A percentile compares a stretch with the other conserved stretches of the same genome.
phyloP scores from a whole-genome alignment of 2,113 vertebrate genomes.

The Hirundichthys speculiger region DNA sequence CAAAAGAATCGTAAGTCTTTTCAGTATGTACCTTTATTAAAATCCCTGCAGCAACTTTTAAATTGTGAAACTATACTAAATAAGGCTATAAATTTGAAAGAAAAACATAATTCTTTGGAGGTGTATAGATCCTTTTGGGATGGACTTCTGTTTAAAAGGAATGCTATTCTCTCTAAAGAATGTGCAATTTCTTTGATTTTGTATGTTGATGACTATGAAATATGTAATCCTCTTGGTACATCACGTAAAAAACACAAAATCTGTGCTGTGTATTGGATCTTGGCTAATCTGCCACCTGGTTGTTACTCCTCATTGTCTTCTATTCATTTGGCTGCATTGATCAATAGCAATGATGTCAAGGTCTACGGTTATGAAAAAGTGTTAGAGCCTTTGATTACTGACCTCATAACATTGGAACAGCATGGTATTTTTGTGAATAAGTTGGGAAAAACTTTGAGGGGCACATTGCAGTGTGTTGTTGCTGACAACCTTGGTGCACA shows the following conservation, averaged over 20 bases:
- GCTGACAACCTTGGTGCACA: background rate
- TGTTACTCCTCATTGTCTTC: constrained; percentile 7
- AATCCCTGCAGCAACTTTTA: constrained; percentile 1
- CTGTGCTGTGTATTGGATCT: constrained; percentile 5
- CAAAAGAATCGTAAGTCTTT: too few species aligned
- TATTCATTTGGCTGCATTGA: constrained; percentile 11
- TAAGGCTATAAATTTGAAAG: background rate
- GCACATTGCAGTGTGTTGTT: background rate
- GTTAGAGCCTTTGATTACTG: too few species aligned
- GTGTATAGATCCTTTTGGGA: background rate
- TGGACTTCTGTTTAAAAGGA: background rate
- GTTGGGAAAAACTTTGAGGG: background rate
- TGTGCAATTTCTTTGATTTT: background rate
- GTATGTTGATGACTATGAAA: background rate
- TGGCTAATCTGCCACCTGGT: constrained; percentile 1
- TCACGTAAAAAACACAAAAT: constrained; percentile 7
- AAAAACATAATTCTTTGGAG: background rate
- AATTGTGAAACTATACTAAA: background rate
- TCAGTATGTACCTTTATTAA: too few species aligned
- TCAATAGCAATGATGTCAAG: constrained; percentile 8
- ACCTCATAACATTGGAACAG: too few species aligned
- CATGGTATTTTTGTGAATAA: constrained; percentile 6
- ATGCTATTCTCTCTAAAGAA: background rate
- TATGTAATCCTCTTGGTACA: background rate
- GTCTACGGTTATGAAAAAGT: too few species aligned